A percentile compares a stretch with the other conserved stretches of the same genome.
phyloP scores from a whole-genome alignment of 2,797 vertebrate species.

The Serranus cabrilla region DNA sequence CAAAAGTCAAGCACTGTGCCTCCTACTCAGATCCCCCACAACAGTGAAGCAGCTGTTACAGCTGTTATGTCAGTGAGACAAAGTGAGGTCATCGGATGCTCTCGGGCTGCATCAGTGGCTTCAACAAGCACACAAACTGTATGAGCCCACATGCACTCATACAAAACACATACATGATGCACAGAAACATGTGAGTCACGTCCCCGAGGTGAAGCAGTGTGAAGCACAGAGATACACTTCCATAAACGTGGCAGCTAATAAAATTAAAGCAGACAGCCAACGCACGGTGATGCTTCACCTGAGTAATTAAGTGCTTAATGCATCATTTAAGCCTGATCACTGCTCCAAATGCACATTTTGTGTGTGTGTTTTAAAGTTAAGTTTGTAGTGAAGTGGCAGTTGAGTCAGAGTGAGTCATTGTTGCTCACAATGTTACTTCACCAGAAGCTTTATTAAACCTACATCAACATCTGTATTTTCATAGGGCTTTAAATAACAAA shows the following conservation, averaged over 20 bases:
- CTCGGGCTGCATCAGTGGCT: constrained; percentile 33
- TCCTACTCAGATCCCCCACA: constrained; percentile 52
- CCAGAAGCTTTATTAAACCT: constrained; percentile 34
- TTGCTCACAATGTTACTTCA: constrained; percentile 26
- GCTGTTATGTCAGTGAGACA: constrained; percentile 52
- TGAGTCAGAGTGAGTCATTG: constrained; percentile 50
- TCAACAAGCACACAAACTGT: constrained; percentile 25
- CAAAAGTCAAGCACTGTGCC: constrained; percentile 35
- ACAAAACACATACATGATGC: constrained; percentile 26
- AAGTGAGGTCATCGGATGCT: constrained; percentile 55
- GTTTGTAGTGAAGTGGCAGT: constrained; percentile 45
- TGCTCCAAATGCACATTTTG: constrained; percentile 41
- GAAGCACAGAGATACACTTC: constrained; percentile 51
- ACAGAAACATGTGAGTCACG: constrained; percentile 45
- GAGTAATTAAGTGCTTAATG: constrained; percentile 73
- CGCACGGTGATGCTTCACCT: constrained; percentile 69
- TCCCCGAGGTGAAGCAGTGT: constrained; percentile 51
- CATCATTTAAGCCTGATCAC: constrained; percentile 69
- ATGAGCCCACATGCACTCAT: neutral
- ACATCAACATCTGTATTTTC: neutral
- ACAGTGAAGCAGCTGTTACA: constrained; percentile 46
- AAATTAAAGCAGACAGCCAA: constrained; percentile 75
- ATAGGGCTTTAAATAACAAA: neutral
- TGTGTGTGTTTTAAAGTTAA: constrained; percentile 24
- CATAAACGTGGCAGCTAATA: constrained; percentile 66